phyloP scores from a whole-genome alignment of 2,888 invertebrate genomes.

The Dryadula phaetusa region DNA sequence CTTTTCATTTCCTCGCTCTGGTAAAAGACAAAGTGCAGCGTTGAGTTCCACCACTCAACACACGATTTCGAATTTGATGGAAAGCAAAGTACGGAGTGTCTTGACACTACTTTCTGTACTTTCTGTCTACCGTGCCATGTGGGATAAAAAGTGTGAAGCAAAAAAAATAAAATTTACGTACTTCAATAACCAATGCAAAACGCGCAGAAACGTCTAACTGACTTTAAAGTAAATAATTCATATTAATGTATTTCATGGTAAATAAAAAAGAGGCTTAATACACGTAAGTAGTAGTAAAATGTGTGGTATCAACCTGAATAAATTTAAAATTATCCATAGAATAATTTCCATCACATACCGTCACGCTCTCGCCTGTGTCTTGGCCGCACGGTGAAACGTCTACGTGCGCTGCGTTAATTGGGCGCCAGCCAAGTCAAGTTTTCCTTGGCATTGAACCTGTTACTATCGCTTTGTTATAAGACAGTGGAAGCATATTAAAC shows the following conservation, averaged over 20 bases:
- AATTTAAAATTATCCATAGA: background rate
- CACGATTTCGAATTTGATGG: too few species aligned
- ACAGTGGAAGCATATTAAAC: background rate
- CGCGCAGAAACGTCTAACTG: too few species aligned
- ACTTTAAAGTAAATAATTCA: background rate
- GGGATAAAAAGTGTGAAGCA: too few species aligned
- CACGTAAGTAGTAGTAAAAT: background rate
- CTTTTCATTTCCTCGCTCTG: too few species aligned
- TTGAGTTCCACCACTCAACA: too few species aligned
- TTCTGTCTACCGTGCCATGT: too few species aligned
- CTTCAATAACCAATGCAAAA: too few species aligned
- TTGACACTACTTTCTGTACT: too few species aligned
- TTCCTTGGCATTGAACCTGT: constrained; percentile 33
- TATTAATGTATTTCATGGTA: background rate
- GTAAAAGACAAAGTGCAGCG: too few species aligned
- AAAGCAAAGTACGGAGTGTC: too few species aligned
- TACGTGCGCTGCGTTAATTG: constrained; percentile 59
- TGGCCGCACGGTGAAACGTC: constrained; percentile 42
- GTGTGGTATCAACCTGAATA: background rate
- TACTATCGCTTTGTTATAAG: background rate
- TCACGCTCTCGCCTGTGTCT: constrained; percentile 47
- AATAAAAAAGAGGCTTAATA: background rate
- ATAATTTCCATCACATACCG: constrained; percentile 24
- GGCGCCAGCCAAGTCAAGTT: constrained; percentile 42
- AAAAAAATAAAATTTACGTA: too few species aligned